These are phyloP conservation scores for Eidolon dupreanum DNA, from an alignment of 2,797 vertebrate species.

Conservation along the genomic window DNA sequence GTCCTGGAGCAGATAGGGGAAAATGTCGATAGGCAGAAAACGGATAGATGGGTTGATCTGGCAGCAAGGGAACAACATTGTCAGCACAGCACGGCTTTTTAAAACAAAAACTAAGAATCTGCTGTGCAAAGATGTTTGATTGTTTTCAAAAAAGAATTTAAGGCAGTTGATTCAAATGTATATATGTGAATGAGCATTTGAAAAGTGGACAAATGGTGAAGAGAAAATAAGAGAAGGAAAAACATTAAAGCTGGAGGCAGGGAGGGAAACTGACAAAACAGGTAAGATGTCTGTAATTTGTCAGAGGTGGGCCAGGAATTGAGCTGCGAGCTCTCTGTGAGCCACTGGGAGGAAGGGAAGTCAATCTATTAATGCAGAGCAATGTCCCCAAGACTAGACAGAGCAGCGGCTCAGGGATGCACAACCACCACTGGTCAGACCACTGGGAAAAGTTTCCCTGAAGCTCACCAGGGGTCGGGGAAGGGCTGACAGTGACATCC, in stretches of 20 bases:
- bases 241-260: not conserved
- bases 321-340: not conserved
- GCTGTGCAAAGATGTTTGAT: not conserved
- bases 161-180: not conserved
- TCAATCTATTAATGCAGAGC: not conserved
- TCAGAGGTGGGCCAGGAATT: not conserved
- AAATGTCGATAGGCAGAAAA: not conserved
- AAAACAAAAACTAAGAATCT: constrained; percentile 1
- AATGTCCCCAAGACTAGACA: not conserved
- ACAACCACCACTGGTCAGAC: not conserved
- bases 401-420: not conserved
- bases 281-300: not conserved
- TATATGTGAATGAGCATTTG: not conserved
- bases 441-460: not conserved
- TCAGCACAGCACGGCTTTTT: not conserved
- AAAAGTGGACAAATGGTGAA: not conserved
- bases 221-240: constrained; percentile 13
- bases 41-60: not conserved
- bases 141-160: constrained; percentile 22
- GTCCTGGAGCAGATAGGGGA: not conserved
- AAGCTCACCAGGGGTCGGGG: not conserved
- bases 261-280: not conserved
- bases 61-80: not conserved
- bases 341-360: not conserved
- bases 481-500: not conserved